Evolutionary conservation across 2,888 invertebrate genomes (phyloP).

Genomic region (Dorcus parallelipipedus): DNA sequence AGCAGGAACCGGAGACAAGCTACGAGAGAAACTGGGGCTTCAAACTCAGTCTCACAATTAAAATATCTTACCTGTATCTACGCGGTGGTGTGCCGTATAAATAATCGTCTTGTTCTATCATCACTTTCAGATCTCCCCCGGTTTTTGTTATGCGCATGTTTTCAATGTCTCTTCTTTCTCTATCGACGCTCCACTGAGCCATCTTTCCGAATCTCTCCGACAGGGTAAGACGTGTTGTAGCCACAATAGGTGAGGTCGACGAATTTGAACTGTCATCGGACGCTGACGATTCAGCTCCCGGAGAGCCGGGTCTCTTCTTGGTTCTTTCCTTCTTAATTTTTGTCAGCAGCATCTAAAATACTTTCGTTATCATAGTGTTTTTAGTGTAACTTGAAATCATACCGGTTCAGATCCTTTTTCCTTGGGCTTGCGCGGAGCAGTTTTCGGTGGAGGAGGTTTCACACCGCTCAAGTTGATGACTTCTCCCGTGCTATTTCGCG

Average conservation of each 20-base stretch:
- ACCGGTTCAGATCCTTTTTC: constrained; percentile 50
- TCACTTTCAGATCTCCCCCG: constrained; percentile 71
- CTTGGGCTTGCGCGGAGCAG: constrained; percentile 46
- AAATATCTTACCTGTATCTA: constrained; percentile 45
- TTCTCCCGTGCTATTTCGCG: constrained; percentile 53
- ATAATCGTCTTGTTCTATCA: constrained; percentile 63
- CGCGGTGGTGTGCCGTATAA: constrained; percentile 56
- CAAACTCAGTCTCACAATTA: not conserved
- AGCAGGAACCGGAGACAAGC: constrained; percentile 64
- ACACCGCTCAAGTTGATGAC: constrained; percentile 46
- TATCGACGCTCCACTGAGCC: constrained; percentile 85
- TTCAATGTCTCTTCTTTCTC: constrained; percentile 71
- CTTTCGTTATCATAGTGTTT: not conserved
- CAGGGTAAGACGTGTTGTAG: constrained; percentile 64
- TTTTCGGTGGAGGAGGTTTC: constrained; percentile 51
- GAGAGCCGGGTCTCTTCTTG: constrained; percentile 48
- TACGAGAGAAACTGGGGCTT: constrained; percentile 22
- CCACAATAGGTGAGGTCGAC: constrained; percentile 60
- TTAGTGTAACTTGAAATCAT: constrained; percentile 2
- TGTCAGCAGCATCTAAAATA: constrained; percentile 39
- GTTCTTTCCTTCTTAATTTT: constrained; percentile 47
- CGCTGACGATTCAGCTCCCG: constrained; percentile 55
- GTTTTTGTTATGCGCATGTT: constrained; percentile 84
- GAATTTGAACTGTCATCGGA: constrained; percentile 59
- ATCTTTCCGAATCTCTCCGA: constrained; percentile 89